These are phyloP conservation scores for Mesodorylaimus sp. DNA, from an alignment of 2,888 invertebrate species.

Conservation along the genomic window DNA sequence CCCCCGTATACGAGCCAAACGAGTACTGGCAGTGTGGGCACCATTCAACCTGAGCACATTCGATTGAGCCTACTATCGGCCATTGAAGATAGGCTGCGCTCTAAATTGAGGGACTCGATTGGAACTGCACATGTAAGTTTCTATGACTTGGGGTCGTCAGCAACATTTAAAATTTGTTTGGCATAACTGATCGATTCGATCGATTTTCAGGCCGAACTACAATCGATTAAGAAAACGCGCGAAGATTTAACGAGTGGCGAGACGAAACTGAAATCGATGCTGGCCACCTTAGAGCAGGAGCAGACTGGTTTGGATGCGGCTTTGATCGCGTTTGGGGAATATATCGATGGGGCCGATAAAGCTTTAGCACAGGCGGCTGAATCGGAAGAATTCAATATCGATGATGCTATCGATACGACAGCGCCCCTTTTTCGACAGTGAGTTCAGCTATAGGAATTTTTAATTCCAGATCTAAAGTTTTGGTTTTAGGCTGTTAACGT, in stretches of 20 bases:
- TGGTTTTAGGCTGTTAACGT: slow-evolving; percentile 6
- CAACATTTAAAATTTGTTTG: slow-evolving; percentile 1
- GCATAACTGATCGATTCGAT: neutral
- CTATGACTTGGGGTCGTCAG: neutral
- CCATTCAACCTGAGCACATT: slow-evolving; percentile 87
- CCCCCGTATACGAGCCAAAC: too few relatives aligned
- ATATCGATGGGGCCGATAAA: slow-evolving; percentile 63
- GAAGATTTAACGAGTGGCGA: slow-evolving; percentile 50
- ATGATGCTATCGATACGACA: slow-evolving; percentile 87
- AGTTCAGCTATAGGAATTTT: slow-evolving; percentile 26
- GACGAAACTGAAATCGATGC: slow-evolving; percentile 18
- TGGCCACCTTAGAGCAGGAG: slow-evolving; percentile 21
- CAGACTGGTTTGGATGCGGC: slow-evolving; percentile 15
- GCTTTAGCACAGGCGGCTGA: slow-evolving; percentile 45
- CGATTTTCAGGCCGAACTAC: slow-evolving; percentile 50
- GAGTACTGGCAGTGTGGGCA: slow-evolving; percentile 38
- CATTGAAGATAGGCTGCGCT: slow-evolving; percentile 74
- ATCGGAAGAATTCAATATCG: slow-evolving; percentile 49
- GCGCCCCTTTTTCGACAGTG: slow-evolving; percentile 86
- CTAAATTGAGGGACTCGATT: slow-evolving; percentile 68
- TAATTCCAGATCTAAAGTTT: slow-evolving; percentile 6
- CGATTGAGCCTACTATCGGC: slow-evolving; percentile 79
- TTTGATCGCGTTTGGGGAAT: slow-evolving; percentile 43
- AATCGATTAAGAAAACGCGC: slow-evolving; percentile 65
- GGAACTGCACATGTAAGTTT: slow-evolving; percentile 52